Evolutionary conservation across 2,797 vertebrate genomes (phyloP), one percentile per base, ranked within the genome.

Genomic region (Lepidocolaptes lacrymiger): DNA sequence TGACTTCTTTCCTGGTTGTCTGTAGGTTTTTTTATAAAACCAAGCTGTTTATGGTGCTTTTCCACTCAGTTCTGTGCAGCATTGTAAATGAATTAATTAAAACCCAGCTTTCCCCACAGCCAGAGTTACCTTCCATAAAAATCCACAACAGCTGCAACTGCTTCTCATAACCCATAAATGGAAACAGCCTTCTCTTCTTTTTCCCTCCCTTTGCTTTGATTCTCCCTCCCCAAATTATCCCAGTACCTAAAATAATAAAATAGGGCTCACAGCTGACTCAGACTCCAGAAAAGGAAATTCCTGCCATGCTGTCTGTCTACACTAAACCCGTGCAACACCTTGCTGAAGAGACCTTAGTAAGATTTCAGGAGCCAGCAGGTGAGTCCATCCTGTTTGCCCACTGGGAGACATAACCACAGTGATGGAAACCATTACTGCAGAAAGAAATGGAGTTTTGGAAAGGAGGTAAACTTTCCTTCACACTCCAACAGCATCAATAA

Each of bases 91-190:
- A 86, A 85, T 72, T 82, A 9, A 87, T 68, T 62, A 85, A 93
- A 82, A 24, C 12, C 14, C 81, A 87, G 46, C 54, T 66, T 87
- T 91, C 37, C 34, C 46, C 39, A 61, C 15, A 72, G 77, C 39
- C 74, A 61, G 54, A 19, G 51, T 49, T 82, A 89, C 93, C 67
- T 78, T 92, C 91, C 66, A 55, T 79, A 85, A 63, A 94, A 96
- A 84, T 59, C 88, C 72, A 66, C 49, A 23, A 77, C 59, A 62
- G 34, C 46, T 85, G 72, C 68, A 89, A 85, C 66, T 85, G 83
- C 68, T 41, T 85, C 52, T 89, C 69, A 81, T 62, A 86, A 87
- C 30, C 72, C 61, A 36, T 88, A 93, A 79, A 93, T 63, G 83
- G 72, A 94, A 96, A 62, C 87, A 89, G 48, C 52, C 49, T 66